Evolutionary conservation across 2,113 vertebrate genomes (phyloP).

Genomic region (Megalops atlanticus): DNA sequence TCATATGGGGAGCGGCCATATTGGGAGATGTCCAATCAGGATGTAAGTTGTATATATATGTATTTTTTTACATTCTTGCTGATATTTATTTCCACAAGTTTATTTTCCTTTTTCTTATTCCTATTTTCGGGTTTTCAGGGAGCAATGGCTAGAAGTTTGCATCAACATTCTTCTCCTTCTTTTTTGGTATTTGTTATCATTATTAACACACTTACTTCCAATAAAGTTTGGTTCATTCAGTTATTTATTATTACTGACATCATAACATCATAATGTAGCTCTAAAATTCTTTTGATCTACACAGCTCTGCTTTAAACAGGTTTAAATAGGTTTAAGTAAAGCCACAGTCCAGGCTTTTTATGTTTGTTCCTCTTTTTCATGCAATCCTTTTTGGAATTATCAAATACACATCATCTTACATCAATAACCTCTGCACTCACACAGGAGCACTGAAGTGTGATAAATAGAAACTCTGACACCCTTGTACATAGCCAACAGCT

Average conservation of each 20-base stretch:
- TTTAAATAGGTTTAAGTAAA: too few relatives aligned
- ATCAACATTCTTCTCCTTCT: neutral
- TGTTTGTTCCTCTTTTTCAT: too few relatives aligned
- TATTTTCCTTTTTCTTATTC: neutral
- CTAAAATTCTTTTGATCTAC: too few relatives aligned
- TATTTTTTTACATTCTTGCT: neutral
- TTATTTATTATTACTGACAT: neutral
- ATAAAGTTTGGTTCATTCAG: neutral
- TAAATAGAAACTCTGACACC: too few relatives aligned
- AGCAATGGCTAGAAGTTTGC: neutral
- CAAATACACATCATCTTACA: too few relatives aligned
- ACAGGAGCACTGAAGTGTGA: too few relatives aligned
- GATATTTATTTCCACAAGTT: neutral
- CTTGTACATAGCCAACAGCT: too few relatives aligned
- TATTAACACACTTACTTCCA: neutral
- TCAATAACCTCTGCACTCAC: too few relatives aligned
- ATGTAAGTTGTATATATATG: constrained; percentile 78
- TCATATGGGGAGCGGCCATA: constrained; percentile 93
- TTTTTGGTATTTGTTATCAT: neutral
- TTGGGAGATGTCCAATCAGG: constrained; percentile 98
- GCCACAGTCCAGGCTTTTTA: too few relatives aligned
- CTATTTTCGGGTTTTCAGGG: neutral
- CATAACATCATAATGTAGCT: neutral
- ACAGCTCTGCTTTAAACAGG: too few relatives aligned
- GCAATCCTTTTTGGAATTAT: too few relatives aligned